Evolutionary conservation across 1,140 invertebrate genomes (phyloP).

Genomic region (Sitophilus oryzae): DNA sequence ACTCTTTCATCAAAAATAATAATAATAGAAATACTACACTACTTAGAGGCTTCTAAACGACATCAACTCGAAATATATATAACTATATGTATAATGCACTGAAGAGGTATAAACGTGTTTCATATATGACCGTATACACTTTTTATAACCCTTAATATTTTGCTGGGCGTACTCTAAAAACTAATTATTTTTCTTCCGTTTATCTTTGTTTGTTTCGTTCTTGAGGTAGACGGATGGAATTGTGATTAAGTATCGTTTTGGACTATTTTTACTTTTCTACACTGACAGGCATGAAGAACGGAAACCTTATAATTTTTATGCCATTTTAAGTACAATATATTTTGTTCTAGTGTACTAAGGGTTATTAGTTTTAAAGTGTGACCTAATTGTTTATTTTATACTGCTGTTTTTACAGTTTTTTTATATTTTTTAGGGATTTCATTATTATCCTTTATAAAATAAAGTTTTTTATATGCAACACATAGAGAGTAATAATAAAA

Average conservation of each 20-base stretch:
- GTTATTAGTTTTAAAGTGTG: too few relatives aligned
- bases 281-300: background rate
- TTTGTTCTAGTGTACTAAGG: too few relatives aligned
- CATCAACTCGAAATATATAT: background rate
- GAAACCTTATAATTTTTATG: background rate
- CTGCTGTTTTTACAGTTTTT: background rate
- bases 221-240: constrained; percentile 46
- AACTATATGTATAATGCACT: constrained; percentile 21
- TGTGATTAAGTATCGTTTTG: constrained; percentile 8
- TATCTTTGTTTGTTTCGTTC: too few relatives aligned
- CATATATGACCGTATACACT: constrained; percentile 37
- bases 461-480: too few relatives aligned
- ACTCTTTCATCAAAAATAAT: background rate
- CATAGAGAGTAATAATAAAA: too few relatives aligned
- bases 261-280: background rate
- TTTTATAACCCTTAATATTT: constrained; percentile 35
- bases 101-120: constrained; percentile 27
- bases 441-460: too few relatives aligned
- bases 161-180: constrained; percentile 28
- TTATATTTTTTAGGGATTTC: constrained; percentile 3
- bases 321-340: too few relatives aligned
- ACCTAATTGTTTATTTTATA: background rate
- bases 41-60: constrained; percentile 24
- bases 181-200: too few relatives aligned
- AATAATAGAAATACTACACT: constrained; percentile 3